Percentiles rank a stretch among this genome's conserved stretches.
phyloP scores from a whole-genome alignment of 2,113 vertebrate species.

The Nothoprocta perdicaria region DNA sequence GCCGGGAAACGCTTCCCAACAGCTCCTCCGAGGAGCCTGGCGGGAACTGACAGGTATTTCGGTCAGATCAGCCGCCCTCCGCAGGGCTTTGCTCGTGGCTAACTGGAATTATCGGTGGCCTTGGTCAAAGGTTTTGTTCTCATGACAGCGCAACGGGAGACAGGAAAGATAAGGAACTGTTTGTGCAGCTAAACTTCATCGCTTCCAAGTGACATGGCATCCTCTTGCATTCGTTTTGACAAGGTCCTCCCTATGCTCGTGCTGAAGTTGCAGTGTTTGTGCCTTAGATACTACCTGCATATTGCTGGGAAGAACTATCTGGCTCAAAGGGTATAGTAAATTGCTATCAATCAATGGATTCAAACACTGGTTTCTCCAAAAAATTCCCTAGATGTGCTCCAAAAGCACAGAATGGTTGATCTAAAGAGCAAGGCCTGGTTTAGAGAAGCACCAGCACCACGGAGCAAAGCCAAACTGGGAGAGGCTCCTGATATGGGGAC shows the following conservation, averaged over 20 bases:
- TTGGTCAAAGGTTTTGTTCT: slow-evolving; percentile 38
- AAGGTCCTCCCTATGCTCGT: background rate
- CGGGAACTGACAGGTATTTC: slow-evolving; percentile 44
- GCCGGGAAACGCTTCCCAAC: slow-evolving; percentile 63
- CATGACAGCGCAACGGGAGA: background rate
- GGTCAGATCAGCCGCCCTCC: slow-evolving; percentile 40
- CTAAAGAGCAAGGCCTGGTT: background rate
- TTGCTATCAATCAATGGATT: background rate
- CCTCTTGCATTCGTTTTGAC: background rate
- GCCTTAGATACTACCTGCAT: background rate
- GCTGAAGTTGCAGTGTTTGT: background rate
- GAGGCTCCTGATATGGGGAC: accelerated
- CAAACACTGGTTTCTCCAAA: background rate
- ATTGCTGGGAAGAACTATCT: background rate
- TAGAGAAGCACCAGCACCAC: accelerated
- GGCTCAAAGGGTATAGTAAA: background rate
- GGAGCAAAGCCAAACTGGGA: background rate
- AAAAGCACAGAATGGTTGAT: accelerated
- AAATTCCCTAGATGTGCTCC: background rate
- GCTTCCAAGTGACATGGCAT: background rate
- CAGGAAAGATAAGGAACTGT: background rate
- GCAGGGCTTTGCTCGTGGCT: slow-evolving; percentile 40
- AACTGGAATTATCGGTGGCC: slow-evolving; percentile 48
- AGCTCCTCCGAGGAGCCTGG: slow-evolving; percentile 58
- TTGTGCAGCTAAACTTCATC: background rate